Conservation (phyloP, 2,797 vertebrate species). For the Microctenopoma lineatum region DNA sequence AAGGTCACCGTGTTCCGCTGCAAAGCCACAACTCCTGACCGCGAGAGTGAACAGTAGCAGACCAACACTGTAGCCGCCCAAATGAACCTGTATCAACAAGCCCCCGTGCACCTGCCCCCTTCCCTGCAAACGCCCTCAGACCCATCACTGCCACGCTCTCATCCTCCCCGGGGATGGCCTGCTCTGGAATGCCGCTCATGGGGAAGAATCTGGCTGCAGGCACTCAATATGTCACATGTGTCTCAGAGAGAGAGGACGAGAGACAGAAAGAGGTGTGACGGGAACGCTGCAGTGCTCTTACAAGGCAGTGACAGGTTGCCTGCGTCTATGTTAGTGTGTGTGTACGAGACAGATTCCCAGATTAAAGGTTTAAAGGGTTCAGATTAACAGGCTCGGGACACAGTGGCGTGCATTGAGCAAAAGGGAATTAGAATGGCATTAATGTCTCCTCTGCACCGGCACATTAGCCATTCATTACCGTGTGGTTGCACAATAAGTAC, state of each 20-base stretch:
- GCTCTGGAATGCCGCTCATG: constrained; percentile 84
- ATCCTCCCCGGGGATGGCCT: constrained; percentile 72
- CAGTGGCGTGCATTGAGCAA: constrained; percentile 45
- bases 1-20: constrained; percentile 9
- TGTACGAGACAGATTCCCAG: constrained; percentile 50
- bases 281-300: constrained; percentile 47
- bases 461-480: constrained; percentile 72
- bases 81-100: constrained; percentile 58
- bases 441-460: constrained; percentile 64
- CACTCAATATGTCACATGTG: constrained; percentile 80
- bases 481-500: constrained; percentile 64
- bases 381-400: constrained; percentile 73
- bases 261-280: constrained; percentile 54
- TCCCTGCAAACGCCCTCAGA: constrained; percentile 21
- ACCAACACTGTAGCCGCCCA: constrained; percentile 8
- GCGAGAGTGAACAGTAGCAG: constrained; percentile 2
- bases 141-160: constrained; percentile 59
- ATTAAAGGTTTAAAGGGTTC: constrained; percentile 73
- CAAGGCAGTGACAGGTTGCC: constrained; percentile 59
- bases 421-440: constrained; percentile 72
- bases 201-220: constrained; percentile 85
- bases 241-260: constrained; percentile 45
- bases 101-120: not conserved
- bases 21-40: constrained; percentile 6
- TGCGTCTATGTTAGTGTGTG: constrained; percentile 6